Conservation (phyloP, 2,797 vertebrate species). For the Emys orbicularis region DNA sequence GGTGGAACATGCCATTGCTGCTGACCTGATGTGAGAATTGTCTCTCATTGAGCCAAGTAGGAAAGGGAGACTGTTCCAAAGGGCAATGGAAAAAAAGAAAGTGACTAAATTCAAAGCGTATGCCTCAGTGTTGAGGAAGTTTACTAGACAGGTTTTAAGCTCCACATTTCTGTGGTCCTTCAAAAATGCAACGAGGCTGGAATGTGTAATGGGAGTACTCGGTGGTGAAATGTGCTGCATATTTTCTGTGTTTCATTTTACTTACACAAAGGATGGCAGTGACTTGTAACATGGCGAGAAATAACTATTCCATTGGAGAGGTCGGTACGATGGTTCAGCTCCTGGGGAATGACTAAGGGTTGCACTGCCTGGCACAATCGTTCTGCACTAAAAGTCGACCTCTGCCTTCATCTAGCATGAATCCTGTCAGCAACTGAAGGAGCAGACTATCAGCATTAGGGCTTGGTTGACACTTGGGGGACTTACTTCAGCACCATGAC, state of each 20-base stretch:
- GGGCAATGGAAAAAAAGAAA: conserved; percentile 70
- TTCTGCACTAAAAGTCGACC: background rate
- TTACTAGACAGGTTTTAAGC: conserved; percentile 72
- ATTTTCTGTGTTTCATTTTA: conserved; percentile 24
- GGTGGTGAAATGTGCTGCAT: conserved; percentile 17
- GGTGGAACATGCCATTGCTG: conserved; percentile 2
- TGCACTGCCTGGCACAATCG: background rate
- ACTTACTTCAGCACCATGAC: background rate
- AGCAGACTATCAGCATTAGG: background rate
- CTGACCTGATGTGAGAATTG: conserved; percentile 33
- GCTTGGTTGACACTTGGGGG: background rate
- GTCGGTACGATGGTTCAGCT: background rate
- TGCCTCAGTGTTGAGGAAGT: conserved; percentile 73
- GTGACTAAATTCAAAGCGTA: conserved; percentile 71
- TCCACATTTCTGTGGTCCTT: conserved; percentile 71
- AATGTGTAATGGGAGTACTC: conserved; percentile 74
- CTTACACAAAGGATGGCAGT: conserved; percentile 22
- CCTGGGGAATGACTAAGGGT: background rate
- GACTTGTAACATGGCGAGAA: background rate
- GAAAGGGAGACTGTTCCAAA: conserved; percentile 66
- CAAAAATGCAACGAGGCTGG: conserved; percentile 61
- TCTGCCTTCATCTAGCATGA: background rate
- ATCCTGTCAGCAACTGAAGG: background rate
- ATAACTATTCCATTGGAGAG: background rate
- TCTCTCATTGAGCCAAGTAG: conserved; percentile 12